These are phyloP conservation scores for Pangasius sanitwongsei DNA, from an alignment of 2,797 vertebrate species.

Conservation along the genomic window DNA sequence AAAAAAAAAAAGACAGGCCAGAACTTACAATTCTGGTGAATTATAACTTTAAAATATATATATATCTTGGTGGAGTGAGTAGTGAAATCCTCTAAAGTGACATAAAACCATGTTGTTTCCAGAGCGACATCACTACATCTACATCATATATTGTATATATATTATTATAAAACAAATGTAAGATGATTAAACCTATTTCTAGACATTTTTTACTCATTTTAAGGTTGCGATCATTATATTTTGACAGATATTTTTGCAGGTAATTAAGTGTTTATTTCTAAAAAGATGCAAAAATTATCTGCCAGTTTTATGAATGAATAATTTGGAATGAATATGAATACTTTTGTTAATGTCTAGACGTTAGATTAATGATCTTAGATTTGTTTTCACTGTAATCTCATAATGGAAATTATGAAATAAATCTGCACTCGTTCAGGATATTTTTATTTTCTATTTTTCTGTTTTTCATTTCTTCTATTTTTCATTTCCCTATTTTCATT, in stretches of 20 bases:
- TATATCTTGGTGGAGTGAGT: too few species aligned
- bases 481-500: too few species aligned
- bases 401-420: neutral
- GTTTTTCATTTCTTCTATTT: too few species aligned
- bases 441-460: neutral
- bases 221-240: neutral
- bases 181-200: neutral
- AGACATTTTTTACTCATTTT: neutral
- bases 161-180: too few species aligned
- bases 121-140: neutral
- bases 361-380: neutral
- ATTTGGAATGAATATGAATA: too few species aligned
- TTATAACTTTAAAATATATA: too few species aligned
- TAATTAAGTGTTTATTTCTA: neutral
- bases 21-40: too few species aligned
- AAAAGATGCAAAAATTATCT: neutral
- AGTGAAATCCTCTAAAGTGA: too few species aligned
- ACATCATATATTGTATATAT: neutral
- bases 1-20: too few species aligned
- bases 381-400: neutral
- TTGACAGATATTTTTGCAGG: neutral
- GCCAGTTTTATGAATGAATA: too few species aligned
- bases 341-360: too few species aligned
- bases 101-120: too few species aligned
- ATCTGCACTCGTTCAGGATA: neutral